Percentiles rank a stretch among this genome's conserved stretches.
phyloP scores from a whole-genome alignment of 2,797 vertebrate genomes.

The Sarcoramphus papa region DNA sequence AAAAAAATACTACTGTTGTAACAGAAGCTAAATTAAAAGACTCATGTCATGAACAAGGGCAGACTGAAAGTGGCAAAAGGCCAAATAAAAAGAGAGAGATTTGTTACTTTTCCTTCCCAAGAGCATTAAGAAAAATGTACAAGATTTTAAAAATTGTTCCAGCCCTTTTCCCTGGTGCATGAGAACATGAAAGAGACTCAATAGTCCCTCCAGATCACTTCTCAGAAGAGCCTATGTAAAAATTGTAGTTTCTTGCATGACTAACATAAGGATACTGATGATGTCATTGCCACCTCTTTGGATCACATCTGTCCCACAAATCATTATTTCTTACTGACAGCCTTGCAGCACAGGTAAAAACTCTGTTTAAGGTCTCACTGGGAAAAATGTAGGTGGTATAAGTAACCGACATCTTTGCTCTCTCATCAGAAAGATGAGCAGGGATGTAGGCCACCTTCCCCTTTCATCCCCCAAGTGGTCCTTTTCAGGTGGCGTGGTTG shows the following conservation, averaged over 20 bases:
- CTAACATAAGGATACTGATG: background rate
- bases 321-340: background rate
- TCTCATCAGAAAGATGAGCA: background rate
- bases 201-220: background rate
- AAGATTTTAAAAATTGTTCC: background rate
- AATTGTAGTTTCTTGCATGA: background rate
- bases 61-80: background rate
- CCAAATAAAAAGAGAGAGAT: conserved; percentile 15
- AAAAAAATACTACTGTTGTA: conserved; percentile 31
- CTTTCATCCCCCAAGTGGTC: background rate
- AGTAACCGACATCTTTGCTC: background rate
- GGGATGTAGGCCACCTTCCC: background rate
- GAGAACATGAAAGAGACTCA: background rate
- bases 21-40: conserved; percentile 36
- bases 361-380: background rate
- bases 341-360: background rate
- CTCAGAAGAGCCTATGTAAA: background rate
- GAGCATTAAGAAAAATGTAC: background rate
- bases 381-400: background rate
- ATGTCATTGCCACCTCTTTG: background rate
- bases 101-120: conserved; percentile 20
- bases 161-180: background rate
- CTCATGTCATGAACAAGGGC: background rate
- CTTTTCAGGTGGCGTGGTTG: background rate
- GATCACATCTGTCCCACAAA: background rate